These are phyloP conservation scores for Trissolcus basalis DNA, from an alignment of 1,140 invertebrate genomes.

Conservation along the genomic window DNA sequence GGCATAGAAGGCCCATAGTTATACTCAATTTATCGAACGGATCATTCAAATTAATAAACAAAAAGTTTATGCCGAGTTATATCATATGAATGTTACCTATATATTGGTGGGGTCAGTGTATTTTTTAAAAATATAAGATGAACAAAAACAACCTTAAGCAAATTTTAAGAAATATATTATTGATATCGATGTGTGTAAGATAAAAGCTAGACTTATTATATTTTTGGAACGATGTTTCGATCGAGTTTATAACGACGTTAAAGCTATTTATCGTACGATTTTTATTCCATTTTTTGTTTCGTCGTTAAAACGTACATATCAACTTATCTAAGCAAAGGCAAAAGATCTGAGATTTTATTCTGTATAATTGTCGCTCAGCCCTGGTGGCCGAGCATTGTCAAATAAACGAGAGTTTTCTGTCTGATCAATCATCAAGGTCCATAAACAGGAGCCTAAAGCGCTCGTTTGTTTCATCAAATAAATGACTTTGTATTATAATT, in stretches of 20 bases:
- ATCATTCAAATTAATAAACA: constrained; percentile 4
- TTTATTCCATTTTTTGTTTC: constrained; percentile 17
- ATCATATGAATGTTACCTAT: constrained; percentile 25
- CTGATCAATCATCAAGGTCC: too few relatives aligned
- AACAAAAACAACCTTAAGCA: constrained; percentile 25
- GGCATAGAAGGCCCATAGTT: constrained; percentile 13
- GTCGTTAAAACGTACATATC: constrained; percentile 29
- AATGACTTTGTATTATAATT: constrained; percentile 70
- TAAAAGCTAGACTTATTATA: constrained; percentile 42
- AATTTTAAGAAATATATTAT: constrained; percentile 50
- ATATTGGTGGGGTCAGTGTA: constrained; percentile 29
- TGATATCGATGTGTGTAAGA: constrained; percentile 50
- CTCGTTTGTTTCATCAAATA: constrained; percentile 44
- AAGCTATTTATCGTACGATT: constrained; percentile 35
- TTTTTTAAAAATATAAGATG: constrained; percentile 43
- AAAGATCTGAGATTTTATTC: too few relatives aligned
- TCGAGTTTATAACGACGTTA: constrained; percentile 46
- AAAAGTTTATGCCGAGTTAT: constrained; percentile 37
- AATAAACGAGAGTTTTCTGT: constrained; percentile 51
- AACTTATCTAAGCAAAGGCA: background rate
- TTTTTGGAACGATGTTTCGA: constrained; percentile 50
- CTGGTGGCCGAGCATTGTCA: constrained; percentile 40
- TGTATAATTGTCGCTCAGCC: constrained; percentile 2
- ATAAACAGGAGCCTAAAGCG: background rate
- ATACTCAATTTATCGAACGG: constrained; percentile 21